A percentile compares a stretch with the other conserved stretches of the same genome.
Evolutionary conservation across 1,140 invertebrate species (phyloP).

Genomic region (Magallana angulata): DNA sequence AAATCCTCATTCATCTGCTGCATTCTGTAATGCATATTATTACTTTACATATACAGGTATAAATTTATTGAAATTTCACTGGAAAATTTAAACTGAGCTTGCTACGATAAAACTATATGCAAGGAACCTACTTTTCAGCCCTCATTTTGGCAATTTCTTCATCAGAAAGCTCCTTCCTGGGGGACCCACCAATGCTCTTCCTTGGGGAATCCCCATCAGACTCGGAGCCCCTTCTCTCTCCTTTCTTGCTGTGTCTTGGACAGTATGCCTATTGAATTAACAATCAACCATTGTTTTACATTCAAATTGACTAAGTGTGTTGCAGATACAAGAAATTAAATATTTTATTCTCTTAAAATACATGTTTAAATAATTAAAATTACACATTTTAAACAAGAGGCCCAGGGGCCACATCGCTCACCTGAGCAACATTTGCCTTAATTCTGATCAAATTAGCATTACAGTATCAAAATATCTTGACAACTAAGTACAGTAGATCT

Average conservation of each 20-base stretch:
- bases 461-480: too few species aligned
- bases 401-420: too few species aligned
- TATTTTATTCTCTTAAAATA: neutral
- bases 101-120: neutral
- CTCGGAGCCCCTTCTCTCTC: conserved; percentile 67
- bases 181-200: conserved; percentile 61
- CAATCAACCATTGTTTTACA: neutral
- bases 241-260: conserved; percentile 92
- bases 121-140: conserved; percentile 71
- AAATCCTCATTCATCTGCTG: conserved; percentile 96
- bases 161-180: conserved; percentile 72
- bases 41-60: too few species aligned
- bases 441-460: too few species aligned
- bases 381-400: neutral
- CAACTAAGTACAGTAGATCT: too few species aligned
- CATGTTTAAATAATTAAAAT: neutral
- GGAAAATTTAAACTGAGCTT: too few species aligned
- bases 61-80: too few species aligned
- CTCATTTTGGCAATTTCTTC: conserved; percentile 76
- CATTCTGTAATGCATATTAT: conserved; percentile 82
- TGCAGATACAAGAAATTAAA: too few species aligned
- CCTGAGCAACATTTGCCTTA: too few species aligned
- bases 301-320: neutral
- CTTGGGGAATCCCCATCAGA: conserved; percentile 71
- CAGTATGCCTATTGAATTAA: conserved; percentile 89